A percentile compares a stretch with the other conserved stretches of the same genome.
These are phyloP conservation scores for Zootermopsis nevadensis DNA, from an alignment of 2,888 invertebrate genomes.

Conservation along the genomic window DNA sequence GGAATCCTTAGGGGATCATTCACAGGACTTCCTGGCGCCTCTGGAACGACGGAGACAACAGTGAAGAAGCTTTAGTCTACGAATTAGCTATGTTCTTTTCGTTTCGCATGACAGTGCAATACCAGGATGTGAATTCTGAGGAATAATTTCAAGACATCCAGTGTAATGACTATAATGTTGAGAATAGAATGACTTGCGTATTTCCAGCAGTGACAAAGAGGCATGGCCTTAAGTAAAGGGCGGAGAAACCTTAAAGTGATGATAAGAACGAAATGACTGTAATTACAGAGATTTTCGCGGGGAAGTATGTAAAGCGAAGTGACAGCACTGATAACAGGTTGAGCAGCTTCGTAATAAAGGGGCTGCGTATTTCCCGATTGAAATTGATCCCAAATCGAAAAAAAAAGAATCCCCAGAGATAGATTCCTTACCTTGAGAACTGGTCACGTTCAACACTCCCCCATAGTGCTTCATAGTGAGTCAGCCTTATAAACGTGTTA, in stretches of 20 bases:
- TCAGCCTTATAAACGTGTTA: no score
- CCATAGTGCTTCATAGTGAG: no score
- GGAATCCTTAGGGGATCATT: neutral
- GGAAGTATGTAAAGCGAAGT: slow-evolving; percentile 13
- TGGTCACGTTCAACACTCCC: no score
- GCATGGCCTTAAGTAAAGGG: neutral
- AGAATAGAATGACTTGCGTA: neutral
- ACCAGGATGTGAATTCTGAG: slow-evolving; percentile 1
- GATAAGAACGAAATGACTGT: neutral
- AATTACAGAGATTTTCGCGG: slow-evolving; percentile 28
- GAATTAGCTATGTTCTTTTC: neutral
- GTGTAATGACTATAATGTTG: slow-evolving; percentile 5
- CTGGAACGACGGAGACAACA: neutral
- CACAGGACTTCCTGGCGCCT: neutral
- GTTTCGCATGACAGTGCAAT: slow-evolving; percentile 3
- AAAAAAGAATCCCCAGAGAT: no score
- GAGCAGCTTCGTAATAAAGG: neutral
- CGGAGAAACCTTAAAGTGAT: neutral
- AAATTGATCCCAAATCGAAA: no score
- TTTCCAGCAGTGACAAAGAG: neutral
- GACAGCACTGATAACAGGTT: slow-evolving; percentile 3
- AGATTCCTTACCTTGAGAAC: no score
- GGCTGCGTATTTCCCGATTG: no score
- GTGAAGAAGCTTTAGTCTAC: no score
- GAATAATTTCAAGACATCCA: neutral